These are phyloP conservation scores for Tenthredo notha DNA, from an alignment of 2,888 invertebrate species.

Conservation along the genomic window DNA sequence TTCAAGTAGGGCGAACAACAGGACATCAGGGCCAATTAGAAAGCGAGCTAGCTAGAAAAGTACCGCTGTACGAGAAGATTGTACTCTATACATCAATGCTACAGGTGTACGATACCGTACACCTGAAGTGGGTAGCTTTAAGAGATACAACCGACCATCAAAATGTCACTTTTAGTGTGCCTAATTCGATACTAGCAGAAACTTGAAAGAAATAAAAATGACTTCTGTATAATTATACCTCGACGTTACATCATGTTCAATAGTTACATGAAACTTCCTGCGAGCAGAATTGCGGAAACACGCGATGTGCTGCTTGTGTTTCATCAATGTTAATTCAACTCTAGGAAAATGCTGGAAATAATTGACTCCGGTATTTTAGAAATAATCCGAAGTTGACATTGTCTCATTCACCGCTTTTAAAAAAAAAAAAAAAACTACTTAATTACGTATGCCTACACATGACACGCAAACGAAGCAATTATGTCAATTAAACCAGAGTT, in stretches of 20 bases:
- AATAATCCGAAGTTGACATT: not conserved
- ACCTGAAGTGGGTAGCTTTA: not conserved
- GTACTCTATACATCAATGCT: not conserved
- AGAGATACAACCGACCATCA: not conserved
- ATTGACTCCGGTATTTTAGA: not conserved
- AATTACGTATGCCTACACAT: not conserved
- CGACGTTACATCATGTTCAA: conserved; percentile 2
- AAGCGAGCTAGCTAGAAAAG: conserved; percentile 14
- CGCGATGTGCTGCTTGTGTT: conserved; percentile 7
- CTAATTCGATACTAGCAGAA: not conserved
- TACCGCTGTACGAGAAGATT: not conserved
- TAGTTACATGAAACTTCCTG: conserved; percentile 12
- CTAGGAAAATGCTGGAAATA: not conserved
- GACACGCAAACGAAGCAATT: not conserved
- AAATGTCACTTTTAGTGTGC: conserved; percentile 34
- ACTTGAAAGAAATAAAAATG: not conserved
- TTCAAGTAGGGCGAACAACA: conserved; percentile 39
- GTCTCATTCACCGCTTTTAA: not conserved
- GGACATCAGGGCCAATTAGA: conserved; percentile 37
- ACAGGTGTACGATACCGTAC: not conserved
- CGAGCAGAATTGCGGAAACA: conserved; percentile 17
- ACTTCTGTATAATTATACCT: not conserved
- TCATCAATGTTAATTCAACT: not conserved
- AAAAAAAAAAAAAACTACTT: not conserved
- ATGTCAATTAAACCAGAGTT: not conserved